Percentiles rank a stretch among this genome's conserved stretches.
phyloP scores from a whole-genome alignment of 2,888 invertebrate genomes.

The Andrena minutula region DNA sequence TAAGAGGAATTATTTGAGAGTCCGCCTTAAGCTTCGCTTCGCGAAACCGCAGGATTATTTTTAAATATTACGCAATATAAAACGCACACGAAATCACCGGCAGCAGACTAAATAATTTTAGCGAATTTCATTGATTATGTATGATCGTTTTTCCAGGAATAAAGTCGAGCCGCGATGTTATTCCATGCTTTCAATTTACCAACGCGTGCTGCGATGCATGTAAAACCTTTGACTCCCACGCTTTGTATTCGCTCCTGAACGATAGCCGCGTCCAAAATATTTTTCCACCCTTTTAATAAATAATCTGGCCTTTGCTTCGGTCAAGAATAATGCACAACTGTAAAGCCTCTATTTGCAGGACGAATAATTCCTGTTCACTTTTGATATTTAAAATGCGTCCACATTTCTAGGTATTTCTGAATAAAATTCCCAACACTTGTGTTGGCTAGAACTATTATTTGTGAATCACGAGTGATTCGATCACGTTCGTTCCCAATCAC shows the following conservation, averaged over 20 bases:
- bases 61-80: not conserved
- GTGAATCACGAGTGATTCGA: no score
- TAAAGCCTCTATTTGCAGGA: not conserved
- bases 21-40: not conserved
- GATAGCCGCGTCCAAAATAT: conserved; percentile 17
- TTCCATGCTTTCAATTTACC: no score
- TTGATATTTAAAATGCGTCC: conserved; percentile 4
- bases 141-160: no score
- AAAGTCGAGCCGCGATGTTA: no score
- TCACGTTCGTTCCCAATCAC: no score
- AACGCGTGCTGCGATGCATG: no score
- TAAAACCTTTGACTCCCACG: not conserved
- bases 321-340: not conserved
- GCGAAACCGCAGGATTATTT: not conserved
- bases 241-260: conserved; percentile 8
- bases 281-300: conserved; percentile 27
- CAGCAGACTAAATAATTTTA: no score
- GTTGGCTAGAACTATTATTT: no score
- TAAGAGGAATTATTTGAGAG: not conserved
- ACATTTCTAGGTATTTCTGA: conserved; percentile 16
- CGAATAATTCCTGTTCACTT: conserved; percentile 22
- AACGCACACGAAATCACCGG: not conserved
- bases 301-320: conserved; percentile 1
- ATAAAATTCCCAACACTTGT: not conserved
- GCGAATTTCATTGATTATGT: no score